These are phyloP conservation scores for Crioceris asparagi DNA, from an alignment of 2,888 invertebrate species.

Conservation along the genomic window DNA sequence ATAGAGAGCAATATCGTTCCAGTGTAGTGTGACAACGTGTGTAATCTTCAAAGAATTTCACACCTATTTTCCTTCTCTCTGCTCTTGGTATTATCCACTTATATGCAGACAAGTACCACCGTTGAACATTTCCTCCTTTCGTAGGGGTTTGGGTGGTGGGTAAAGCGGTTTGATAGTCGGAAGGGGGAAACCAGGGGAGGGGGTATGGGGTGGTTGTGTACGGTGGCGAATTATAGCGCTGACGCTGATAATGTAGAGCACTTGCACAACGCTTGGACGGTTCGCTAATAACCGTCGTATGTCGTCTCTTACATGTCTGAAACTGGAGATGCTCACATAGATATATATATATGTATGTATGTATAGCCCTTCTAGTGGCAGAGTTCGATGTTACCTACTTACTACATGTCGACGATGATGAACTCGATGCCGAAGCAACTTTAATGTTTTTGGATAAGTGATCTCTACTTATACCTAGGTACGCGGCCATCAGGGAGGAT, in stretches of 20 bases:
- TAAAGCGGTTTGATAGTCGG: not conserved
- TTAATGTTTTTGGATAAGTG: too few relatives aligned
- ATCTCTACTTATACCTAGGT: too few relatives aligned
- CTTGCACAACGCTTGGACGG: not conserved
- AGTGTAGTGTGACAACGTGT: slow-evolving; percentile 4
- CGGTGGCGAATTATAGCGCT: slow-evolving; percentile 21
- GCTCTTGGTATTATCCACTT: slow-evolving; percentile 29
- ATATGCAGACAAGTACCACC: slow-evolving; percentile 26
- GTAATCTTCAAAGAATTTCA: slow-evolving; percentile 33
- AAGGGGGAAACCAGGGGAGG: slow-evolving; percentile 4
- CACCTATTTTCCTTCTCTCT: slow-evolving; percentile 32
- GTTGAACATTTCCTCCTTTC: not conserved
- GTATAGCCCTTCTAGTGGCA: too few relatives aligned
- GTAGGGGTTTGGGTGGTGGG: not conserved
- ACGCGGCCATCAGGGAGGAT: too few relatives aligned
- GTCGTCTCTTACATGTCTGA: slow-evolving; percentile 1
- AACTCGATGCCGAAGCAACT: too few relatives aligned
- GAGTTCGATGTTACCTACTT: too few relatives aligned
- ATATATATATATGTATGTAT: too few relatives aligned
- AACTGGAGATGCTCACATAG: slow-evolving; percentile 2
- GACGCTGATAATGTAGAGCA: slow-evolving; percentile 11
- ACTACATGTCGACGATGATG: too few relatives aligned
- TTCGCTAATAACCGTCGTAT: not conserved
- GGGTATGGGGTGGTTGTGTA: too few relatives aligned
- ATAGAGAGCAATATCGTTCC: slow-evolving; percentile 18